phyloP scores from a whole-genome alignment of 1,140 invertebrate species.

The Euwallacea fornicatus region DNA sequence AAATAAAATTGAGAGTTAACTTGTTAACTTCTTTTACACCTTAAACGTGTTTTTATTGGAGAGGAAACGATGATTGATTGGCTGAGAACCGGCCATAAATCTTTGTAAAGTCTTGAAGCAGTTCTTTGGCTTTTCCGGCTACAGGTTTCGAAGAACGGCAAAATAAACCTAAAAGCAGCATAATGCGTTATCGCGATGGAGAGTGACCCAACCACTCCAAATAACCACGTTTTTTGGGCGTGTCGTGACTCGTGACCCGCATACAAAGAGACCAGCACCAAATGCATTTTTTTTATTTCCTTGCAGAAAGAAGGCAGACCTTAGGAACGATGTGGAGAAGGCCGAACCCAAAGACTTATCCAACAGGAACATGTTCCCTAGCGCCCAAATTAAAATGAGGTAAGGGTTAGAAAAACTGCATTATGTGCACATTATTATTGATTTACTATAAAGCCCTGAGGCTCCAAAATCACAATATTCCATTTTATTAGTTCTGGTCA shows the following conservation, averaged over 20 bases:
- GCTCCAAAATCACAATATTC: no score
- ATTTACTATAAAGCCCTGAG: no score
- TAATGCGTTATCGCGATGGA: no score
- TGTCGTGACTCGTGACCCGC: neutral
- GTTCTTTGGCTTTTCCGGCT: no score
- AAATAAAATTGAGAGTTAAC: constrained; percentile 12
- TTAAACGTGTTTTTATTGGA: neutral
- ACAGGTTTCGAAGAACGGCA: no score
- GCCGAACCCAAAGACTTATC: constrained; percentile 63
- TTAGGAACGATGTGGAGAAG: constrained; percentile 63
- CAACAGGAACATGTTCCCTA: constrained; percentile 63
- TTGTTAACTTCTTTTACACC: constrained; percentile 4
- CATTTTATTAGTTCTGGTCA: no score
- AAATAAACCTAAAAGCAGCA: no score
- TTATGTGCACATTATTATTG: neutral
- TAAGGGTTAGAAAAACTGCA: constrained; percentile 45
- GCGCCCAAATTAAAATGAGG: constrained; percentile 69
- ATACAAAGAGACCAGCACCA: neutral
- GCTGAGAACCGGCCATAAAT: neutral
- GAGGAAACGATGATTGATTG: neutral
- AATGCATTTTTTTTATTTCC: constrained; percentile 8
- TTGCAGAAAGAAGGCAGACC: constrained; percentile 56
- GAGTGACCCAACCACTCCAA: no score
- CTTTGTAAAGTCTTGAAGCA: no score
- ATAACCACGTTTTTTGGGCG: neutral